Evolutionary conservation across 2,888 invertebrate species (phyloP), one percentile per base, ranked within the genome.

Genomic region (Parnassius orleans): DNA sequence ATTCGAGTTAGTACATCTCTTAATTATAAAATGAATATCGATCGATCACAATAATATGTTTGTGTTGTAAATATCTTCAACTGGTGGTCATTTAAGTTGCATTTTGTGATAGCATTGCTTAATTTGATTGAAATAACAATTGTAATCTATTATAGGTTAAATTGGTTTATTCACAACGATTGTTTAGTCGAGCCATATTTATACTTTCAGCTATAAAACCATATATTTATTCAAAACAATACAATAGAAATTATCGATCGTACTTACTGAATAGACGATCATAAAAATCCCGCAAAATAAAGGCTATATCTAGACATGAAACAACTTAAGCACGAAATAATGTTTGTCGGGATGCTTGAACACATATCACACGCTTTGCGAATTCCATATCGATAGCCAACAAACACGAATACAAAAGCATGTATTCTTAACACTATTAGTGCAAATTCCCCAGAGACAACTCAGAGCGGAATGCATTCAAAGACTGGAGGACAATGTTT

Each of bases 401-500:
- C 47, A 50, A 33, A 57, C 48, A 63, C 24, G 44, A 47, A 46
- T 59, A 51, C 51, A 55, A 2, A 46, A 19, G 52, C 48, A 48
- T 53, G 69, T 53, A 54, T 63, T 69, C 60, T 67, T 68, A 66
- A 78, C 78, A 75, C 75, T 75, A 81, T 80, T 78, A 80, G 77
- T 72, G 71, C 66, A 65, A 64, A 72, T 64, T 69, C 79, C 71
- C 69, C 69, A 54, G 76, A 73, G 74, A 71, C 69, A 14, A 60
- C 67, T 68, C 60, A 65, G 66, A 67, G 68, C 65, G 73, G 74
- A 77, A 80, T 81, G 81, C 80, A 81, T 79, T 77, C 76, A 76
- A 79, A 83, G 84, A 80, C 74, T 72, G 68, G 70, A 74, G 70
- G 76, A 80, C 80, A 81, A 75, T 86, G 84, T 84, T 84, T 85